Conservation (phyloP, 2,888 invertebrate species). For the Suillia variegata region DNA sequence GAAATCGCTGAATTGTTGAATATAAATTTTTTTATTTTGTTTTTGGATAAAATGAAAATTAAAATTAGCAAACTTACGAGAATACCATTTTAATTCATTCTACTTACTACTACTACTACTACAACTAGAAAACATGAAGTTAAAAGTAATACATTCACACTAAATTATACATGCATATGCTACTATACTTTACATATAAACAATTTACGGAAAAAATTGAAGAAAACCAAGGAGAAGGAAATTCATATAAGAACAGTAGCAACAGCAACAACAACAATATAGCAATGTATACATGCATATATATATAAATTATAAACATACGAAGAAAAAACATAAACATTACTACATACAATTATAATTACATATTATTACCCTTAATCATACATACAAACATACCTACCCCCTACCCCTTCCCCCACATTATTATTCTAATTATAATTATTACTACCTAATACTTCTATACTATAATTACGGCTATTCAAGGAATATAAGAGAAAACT, state of each 20-base stretch:
- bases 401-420: background rate
- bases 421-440: background rate
- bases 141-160: conserved; percentile 9
- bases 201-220: conserved; percentile 7
- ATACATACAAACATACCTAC: background rate
- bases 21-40: too few relatives aligned
- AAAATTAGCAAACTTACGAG: too few relatives aligned
- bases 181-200: background rate
- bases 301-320: conserved; percentile 10
- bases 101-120: too few relatives aligned
- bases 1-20: conserved; percentile 6
- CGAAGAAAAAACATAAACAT: conserved; percentile 25
- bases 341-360: conserved; percentile 15
- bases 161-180: background rate
- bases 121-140: conserved; percentile 12
- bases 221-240: conserved; percentile 25
- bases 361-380: background rate
- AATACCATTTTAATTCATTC: conserved; percentile 1
- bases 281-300: conserved; percentile 7
- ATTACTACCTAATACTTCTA: too few relatives aligned
- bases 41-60: background rate
- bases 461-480: too few relatives aligned
- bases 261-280: background rate
- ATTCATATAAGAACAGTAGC: background rate
- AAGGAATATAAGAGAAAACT: too few relatives aligned